Evolutionary conservation across 1,140 invertebrate species (phyloP), one percentile per base, ranked within the genome.

Genomic region (Pogonomyrmex californicus): DNA sequence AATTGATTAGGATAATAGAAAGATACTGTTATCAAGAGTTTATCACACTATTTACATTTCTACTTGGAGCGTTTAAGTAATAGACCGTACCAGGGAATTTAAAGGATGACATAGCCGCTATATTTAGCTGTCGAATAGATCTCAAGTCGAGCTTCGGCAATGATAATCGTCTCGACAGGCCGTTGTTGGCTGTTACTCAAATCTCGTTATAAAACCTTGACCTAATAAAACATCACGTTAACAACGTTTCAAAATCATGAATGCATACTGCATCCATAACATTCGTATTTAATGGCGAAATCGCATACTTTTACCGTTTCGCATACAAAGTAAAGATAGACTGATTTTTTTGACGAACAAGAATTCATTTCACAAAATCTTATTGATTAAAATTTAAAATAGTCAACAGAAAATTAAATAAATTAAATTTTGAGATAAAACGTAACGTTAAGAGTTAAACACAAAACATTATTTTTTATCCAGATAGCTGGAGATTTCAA

Each of bases 121-220:
- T 87, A 91, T 91, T 91, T 91, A 89, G 87, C 90, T 56, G 77
- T 83, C 78, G 54, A 88, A 91, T 76, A 91, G 83, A 86, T 85
- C 36, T 58, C 49, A 54, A 71, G 56, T 62, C 44, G 82, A 54
- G 77, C 63, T 81, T 51, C 83, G 76, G 54, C 58, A 68, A 86
- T 60, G 81, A 86, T 86, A 77, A 71, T 81, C 41, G 85, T 75
- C 60, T 90, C 65, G 66, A 56, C 91, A 77, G 81, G 63, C 14
- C 86, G 86, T 86, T 87, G 75, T 89, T 92, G 90, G 91, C 89
- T 83, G 85, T 88, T 85, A 88, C 90, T 92, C 90, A 91, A 92
- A 87, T 82, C 87, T 88, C 70, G 71, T 87, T 83, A 71, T 68
- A 83, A 58, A 90, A 77, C 91, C 92, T 92, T 92, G 91, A 92